Percentiles rank a stretch among this genome's conserved stretches.
These are phyloP conservation scores for Urocolius indicus DNA, from an alignment of 2,113 vertebrate species.

Conservation along the genomic window DNA sequence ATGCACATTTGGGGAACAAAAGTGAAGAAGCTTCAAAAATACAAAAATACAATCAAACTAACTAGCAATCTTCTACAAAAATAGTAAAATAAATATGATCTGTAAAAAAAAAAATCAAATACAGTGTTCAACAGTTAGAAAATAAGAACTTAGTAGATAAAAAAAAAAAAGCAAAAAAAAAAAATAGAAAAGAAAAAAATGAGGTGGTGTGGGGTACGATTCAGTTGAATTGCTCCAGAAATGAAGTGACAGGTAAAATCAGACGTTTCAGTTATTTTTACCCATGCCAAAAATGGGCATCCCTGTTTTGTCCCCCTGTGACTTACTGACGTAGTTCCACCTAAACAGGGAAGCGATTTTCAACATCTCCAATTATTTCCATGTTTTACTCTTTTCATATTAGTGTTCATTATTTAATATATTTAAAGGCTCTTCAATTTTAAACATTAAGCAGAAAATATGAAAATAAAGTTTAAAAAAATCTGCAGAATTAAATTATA, in stretches of 20 bases:
- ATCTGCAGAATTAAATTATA: slow-evolving; percentile 90
- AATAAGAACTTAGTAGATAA: slow-evolving; percentile 83
- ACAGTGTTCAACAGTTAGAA: slow-evolving; percentile 93
- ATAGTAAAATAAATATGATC: slow-evolving; percentile 99
- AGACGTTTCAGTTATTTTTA: slow-evolving; percentile 68
- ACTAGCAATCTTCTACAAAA: slow-evolving; percentile 96
- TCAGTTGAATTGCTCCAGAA: slow-evolving; percentile 72
- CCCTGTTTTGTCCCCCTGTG: slow-evolving; percentile 63
- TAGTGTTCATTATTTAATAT: slow-evolving; percentile 84
- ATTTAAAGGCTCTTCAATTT: slow-evolving; percentile 85
- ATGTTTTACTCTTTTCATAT: slow-evolving; percentile 72
- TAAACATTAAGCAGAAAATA: slow-evolving; percentile 90
- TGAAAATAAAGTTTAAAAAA: slow-evolving; percentile 90
- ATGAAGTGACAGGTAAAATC: slow-evolving; percentile 71
- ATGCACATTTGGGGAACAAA: slow-evolving; percentile 86
- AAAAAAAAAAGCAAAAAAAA: slow-evolving; percentile 29
- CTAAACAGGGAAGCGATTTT: slow-evolving; percentile 72
- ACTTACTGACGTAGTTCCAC: slow-evolving; percentile 54
- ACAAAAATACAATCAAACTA: slow-evolving; percentile 99
- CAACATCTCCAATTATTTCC: slow-evolving; percentile 82
- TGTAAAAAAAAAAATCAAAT: slow-evolving; percentile 88
- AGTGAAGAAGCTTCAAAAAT: slow-evolving; percentile 91
- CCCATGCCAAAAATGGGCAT: slow-evolving; percentile 68
- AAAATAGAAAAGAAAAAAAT: slow-evolving; percentile 41
- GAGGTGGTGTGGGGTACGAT: slow-evolving; percentile 75